Evolutionary conservation across 2,113 vertebrate genomes (phyloP).

Genomic region (Serinus canaria): DNA sequence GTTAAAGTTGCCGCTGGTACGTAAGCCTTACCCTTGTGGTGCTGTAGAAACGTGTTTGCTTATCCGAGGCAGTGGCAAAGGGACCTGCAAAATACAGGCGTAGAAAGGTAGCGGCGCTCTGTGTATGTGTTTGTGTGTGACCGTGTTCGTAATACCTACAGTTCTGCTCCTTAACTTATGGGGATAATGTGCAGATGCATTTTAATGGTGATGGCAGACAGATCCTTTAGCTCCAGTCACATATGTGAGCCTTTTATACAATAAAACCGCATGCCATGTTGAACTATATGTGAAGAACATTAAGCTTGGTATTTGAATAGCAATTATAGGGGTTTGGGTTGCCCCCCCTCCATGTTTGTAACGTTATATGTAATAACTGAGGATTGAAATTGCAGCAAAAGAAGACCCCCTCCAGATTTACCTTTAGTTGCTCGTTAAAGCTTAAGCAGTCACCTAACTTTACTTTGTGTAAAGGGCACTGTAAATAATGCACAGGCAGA

Average conservation of each 20-base stretch:
- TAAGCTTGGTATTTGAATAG: not conserved
- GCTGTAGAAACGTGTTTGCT: not conserved
- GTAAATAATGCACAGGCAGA: conserved; percentile 39
- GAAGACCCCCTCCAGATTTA: not conserved
- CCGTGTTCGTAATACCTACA: not conserved
- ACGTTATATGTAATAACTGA: not conserved
- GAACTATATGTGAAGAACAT: not conserved
- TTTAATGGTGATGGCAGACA: not conserved
- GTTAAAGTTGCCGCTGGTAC: conserved; percentile 55
- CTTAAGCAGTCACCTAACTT: conserved; percentile 64
- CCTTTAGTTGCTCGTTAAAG: conserved; percentile 12
- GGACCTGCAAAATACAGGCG: not conserved
- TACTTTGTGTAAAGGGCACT: conserved; percentile 31
- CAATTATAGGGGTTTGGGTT: not conserved
- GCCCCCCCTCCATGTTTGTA: not conserved
- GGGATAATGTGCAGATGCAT: conserved; percentile 2
- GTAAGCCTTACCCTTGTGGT: not conserved
- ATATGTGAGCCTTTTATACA: not conserved
- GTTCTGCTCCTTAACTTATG: conserved; percentile 53
- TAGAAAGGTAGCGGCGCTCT: not conserved
- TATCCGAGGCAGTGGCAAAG: not conserved
- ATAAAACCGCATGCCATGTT: not conserved
- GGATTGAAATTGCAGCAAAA: not conserved
- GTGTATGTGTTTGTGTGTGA: conserved; percentile 13
- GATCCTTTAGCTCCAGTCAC: not conserved